Evolutionary conservation across 2,113 vertebrate genomes (phyloP).

Genomic region (Chloroceryle aenea): DNA sequence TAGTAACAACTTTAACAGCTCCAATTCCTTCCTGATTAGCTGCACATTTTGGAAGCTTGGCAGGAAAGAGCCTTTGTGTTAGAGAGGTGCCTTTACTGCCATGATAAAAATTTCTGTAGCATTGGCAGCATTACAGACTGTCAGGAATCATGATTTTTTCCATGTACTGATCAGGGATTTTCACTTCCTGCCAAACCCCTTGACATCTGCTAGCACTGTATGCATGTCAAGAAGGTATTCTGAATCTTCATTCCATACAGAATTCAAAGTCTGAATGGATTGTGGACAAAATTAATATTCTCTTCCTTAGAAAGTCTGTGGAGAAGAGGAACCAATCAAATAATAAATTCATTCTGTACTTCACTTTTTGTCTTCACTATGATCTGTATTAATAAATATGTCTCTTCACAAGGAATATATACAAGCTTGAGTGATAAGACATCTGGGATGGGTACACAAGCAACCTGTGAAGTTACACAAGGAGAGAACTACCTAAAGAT

Average conservation of each 20-base stretch:
- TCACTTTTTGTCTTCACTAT: background rate
- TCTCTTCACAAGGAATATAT: background rate
- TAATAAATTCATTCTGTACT: background rate
- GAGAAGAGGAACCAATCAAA: background rate
- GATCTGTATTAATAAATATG: background rate
- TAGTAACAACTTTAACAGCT: constrained; percentile 5
- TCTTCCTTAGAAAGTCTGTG: background rate
- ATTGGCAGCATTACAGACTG: constrained; percentile 13
- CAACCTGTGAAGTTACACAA: background rate
- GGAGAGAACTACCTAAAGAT: background rate
- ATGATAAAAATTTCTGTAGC: constrained; percentile 11
- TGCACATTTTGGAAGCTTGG: constrained; percentile 6
- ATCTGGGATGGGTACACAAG: background rate
- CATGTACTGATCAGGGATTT: background rate
- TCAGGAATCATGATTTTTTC: background rate
- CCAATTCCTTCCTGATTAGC: constrained; percentile 14
- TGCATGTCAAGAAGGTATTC: background rate
- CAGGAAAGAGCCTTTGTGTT: background rate
- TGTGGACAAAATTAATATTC: background rate
- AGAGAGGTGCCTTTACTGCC: background rate
- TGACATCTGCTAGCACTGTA: background rate
- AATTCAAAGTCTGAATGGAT: background rate
- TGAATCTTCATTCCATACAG: background rate
- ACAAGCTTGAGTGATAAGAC: background rate
- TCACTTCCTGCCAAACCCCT: background rate